These are phyloP conservation scores for Xenus cinereus DNA, from an alignment of 2,113 vertebrate genomes.

Conservation along the genomic window DNA sequence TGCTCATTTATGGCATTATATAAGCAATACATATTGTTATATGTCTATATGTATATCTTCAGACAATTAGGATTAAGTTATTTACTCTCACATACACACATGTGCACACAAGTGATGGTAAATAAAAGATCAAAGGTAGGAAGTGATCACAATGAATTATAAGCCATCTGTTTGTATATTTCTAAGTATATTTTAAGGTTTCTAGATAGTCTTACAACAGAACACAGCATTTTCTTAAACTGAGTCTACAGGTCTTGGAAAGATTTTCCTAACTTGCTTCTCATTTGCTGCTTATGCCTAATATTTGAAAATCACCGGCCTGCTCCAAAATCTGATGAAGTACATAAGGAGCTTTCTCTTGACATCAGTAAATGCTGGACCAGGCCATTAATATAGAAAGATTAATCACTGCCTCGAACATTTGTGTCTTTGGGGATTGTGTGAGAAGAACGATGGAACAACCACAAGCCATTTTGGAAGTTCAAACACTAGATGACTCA, in stretches of 20 bases:
- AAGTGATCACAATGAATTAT: neutral
- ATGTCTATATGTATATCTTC: neutral
- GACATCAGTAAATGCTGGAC: neutral
- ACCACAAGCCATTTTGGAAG: slow-evolving; percentile 46
- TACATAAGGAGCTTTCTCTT: neutral
- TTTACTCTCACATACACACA: slow-evolving; percentile 35
- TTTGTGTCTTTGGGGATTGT: slow-evolving; percentile 6
- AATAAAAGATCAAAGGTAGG: slow-evolving; percentile 33
- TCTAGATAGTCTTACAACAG: neutral
- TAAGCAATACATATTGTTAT: neutral
- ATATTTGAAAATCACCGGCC: neutral
- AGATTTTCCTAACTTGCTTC: neutral
- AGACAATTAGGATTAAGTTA: slow-evolving; percentile 31
- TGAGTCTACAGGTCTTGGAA: neutral
- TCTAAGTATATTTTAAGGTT: neutral
- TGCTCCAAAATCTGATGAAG: neutral
- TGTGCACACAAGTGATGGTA: slow-evolving; percentile 10
- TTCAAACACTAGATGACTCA: slow-evolving; percentile 31
- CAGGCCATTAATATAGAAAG: neutral
- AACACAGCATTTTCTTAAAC: neutral
- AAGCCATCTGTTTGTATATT: neutral
- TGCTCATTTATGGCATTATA: slow-evolving; percentile 14
- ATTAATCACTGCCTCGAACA: slow-evolving; percentile 3
- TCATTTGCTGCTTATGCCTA: neutral
- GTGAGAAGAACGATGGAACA: slow-evolving; percentile 35